Percentiles rank a stretch among this genome's conserved stretches.
phyloP scores from a whole-genome alignment of 2,888 invertebrate species.

The Amphipyra tragopoginis region DNA sequence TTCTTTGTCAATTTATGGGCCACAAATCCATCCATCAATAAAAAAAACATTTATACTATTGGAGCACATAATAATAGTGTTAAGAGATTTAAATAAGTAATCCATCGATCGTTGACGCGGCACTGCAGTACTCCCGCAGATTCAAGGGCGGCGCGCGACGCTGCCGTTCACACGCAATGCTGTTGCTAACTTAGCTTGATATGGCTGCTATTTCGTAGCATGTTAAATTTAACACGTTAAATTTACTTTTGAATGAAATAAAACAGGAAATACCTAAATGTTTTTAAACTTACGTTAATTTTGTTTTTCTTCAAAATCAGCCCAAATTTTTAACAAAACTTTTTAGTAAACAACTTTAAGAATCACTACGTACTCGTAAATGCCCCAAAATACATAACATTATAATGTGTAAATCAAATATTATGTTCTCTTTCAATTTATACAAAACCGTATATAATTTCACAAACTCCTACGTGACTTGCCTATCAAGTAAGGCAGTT shows the following conservation, averaged over 20 bases:
- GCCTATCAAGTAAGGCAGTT: neutral
- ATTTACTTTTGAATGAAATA: slow-evolving; percentile 18
- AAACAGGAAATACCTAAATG: neutral
- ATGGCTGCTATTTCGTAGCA: slow-evolving; percentile 39
- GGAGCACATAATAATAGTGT: slow-evolving; percentile 20
- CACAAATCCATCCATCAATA: neutral
- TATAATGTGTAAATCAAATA: too few relatives aligned
- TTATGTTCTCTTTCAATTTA: too few relatives aligned
- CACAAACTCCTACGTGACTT: too few relatives aligned
- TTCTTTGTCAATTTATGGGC: neutral
- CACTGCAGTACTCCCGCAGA: slow-evolving; percentile 75
- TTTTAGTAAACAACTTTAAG: too few relatives aligned
- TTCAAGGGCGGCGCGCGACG: slow-evolving; percentile 73
- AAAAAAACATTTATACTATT: neutral
- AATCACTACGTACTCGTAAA: too few relatives aligned
- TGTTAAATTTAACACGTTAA: slow-evolving; percentile 13
- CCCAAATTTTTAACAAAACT: too few relatives aligned
- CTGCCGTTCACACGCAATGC: slow-evolving; percentile 59
- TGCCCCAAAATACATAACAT: too few relatives aligned
- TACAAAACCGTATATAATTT: too few relatives aligned
- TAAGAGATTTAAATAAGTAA: slow-evolving; percentile 39
- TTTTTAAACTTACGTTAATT: too few relatives aligned
- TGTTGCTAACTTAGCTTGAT: slow-evolving; percentile 49
- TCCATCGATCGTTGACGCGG: slow-evolving; percentile 57
- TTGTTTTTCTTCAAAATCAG: too few relatives aligned